These are phyloP conservation scores for Malaclemys terrapin DNA, from an alignment of 2,113 vertebrate species.

Conservation along the genomic window DNA sequence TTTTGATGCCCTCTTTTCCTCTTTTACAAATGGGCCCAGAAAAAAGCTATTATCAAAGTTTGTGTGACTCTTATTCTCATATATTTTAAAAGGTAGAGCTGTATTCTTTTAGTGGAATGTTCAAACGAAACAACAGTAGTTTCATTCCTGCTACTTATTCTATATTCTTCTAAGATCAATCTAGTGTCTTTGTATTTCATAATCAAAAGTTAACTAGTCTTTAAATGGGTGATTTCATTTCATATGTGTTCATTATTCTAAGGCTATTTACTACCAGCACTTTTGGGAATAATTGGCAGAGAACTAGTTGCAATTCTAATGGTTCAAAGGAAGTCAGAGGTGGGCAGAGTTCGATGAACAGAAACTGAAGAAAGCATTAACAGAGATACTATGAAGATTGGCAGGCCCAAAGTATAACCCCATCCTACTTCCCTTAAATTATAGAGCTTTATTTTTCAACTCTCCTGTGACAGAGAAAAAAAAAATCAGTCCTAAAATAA, in stretches of 20 bases:
- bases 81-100: too few species aligned
- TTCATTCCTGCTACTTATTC: too few species aligned
- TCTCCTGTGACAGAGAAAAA: not conserved
- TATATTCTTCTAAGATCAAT: too few species aligned
- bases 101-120: too few species aligned
- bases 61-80: too few species aligned
- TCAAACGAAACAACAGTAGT: too few species aligned
- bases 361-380: not conserved
- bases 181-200: not conserved
- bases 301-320: not conserved
- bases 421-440: not conserved
- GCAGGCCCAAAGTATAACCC: not conserved
- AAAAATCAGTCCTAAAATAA: not conserved
- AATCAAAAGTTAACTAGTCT: not conserved
- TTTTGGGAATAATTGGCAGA: not conserved
- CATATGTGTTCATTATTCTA: not conserved
- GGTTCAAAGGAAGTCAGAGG: not conserved
- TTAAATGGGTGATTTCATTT: not conserved
- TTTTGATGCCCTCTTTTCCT: not conserved
- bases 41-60: not conserved
- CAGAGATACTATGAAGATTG: not conserved
- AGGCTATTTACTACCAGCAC: not conserved
- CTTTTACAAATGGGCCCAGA: not conserved
- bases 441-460: not conserved
- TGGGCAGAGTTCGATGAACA: not conserved